Evolutionary conservation across 2,113 vertebrate species (phyloP).

Genomic region (Saguinus imperator): DNA sequence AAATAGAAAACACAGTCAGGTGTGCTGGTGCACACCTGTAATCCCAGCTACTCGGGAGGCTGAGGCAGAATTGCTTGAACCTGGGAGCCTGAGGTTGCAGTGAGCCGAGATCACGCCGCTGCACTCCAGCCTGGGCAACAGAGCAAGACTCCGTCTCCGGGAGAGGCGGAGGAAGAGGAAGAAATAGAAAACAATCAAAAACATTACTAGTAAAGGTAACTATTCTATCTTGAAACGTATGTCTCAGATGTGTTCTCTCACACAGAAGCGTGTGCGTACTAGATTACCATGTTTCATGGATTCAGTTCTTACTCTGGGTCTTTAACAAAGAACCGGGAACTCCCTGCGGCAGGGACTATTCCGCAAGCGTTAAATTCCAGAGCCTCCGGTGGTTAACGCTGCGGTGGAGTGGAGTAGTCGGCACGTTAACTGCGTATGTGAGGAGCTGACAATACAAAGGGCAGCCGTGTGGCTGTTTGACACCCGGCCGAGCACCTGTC

Average conservation of each 20-base stretch:
- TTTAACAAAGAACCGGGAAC: background rate
- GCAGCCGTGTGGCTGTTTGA: accelerated
- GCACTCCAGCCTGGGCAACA: too few species aligned
- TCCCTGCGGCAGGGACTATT: background rate
- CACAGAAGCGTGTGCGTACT: accelerated
- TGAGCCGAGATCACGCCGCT: too few species aligned
- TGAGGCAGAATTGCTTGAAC: too few species aligned
- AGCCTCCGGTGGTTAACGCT: accelerated
- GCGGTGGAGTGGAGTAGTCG: accelerated
- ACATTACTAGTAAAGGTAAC: background rate
- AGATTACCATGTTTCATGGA: accelerated
- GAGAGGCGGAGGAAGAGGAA: too few species aligned
- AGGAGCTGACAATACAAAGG: background rate
- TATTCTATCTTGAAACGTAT: accelerated
- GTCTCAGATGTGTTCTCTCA: background rate
- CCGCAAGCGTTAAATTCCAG: too few species aligned
- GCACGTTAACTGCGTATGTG: accelerated
- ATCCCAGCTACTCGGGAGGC: too few species aligned
- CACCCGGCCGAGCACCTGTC: too few species aligned
- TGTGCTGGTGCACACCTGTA: too few species aligned
- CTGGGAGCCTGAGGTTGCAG: too few species aligned
- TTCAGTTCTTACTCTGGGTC: background rate
- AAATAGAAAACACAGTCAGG: background rate
- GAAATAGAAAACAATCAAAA: background rate
- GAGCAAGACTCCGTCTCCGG: too few species aligned